Evolutionary conservation across 2,797 vertebrate genomes (phyloP).

Genomic region (Sebastes cheni): DNA sequence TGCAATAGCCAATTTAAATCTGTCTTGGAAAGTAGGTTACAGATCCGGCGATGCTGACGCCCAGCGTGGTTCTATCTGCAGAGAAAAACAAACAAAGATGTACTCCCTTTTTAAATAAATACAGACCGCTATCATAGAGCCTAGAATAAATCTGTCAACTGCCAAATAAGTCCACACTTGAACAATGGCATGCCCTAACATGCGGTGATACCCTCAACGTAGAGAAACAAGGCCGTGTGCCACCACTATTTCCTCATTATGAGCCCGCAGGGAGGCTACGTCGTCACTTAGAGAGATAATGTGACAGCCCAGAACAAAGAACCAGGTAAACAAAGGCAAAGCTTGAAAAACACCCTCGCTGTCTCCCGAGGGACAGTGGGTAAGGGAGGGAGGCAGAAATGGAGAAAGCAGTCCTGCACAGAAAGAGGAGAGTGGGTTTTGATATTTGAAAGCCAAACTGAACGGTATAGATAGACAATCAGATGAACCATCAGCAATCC

Average conservation of each 20-base stretch:
- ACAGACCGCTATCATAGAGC: background rate
- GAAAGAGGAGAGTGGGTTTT: background rate
- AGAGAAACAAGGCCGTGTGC: constrained; percentile 31
- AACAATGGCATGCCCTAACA: constrained; percentile 23
- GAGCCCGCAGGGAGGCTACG: constrained; percentile 52
- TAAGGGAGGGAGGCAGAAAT: background rate
- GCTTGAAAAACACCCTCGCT: constrained; percentile 36
- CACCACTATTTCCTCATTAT: constrained; percentile 68
- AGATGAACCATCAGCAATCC: constrained; percentile 47
- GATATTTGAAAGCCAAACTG: constrained; percentile 32
- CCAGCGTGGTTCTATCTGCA: background rate
- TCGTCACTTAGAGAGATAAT: constrained; percentile 71
- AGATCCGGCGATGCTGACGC: background rate
- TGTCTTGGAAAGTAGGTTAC: background rate
- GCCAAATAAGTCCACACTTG: constrained; percentile 26
- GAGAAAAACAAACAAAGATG: background rate
- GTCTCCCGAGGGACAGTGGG: constrained; percentile 13
- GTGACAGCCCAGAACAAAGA: constrained; percentile 72
- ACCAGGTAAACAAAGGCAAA: constrained; percentile 69
- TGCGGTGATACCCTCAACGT: constrained; percentile 34
- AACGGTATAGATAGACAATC: constrained; percentile 27
- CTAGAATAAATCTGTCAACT: constrained; percentile 30
- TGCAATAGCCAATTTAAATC: background rate
- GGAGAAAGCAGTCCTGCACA: background rate
- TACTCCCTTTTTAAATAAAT: constrained; percentile 4